These are phyloP conservation scores for Piliocolobus tephrosceles DNA, from an alignment of 2,113 vertebrate species.

Conservation along the genomic window DNA sequence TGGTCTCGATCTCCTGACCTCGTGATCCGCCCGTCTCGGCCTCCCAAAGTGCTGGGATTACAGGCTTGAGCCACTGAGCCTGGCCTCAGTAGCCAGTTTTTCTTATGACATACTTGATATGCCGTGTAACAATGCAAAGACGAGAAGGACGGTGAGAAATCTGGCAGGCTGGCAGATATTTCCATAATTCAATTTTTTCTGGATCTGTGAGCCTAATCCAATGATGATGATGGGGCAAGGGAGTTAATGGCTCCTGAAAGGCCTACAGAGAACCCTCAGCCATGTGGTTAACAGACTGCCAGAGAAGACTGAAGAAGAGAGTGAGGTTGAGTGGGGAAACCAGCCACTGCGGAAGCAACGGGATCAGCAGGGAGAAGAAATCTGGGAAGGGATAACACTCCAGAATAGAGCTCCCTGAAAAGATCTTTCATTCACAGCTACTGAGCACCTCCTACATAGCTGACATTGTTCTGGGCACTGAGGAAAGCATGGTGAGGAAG, in stretches of 20 bases:
- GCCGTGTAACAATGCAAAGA: neutral
- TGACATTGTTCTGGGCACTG: neutral
- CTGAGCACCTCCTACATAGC: neutral
- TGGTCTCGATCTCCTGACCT: too few relatives aligned
- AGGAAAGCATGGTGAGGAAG: neutral
- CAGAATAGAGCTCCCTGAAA: neutral
- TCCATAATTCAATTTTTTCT: neutral
- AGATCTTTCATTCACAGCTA: neutral
- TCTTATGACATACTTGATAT: neutral
- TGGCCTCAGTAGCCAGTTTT: neutral
- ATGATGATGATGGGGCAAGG: neutral
- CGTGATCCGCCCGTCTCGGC: too few relatives aligned
- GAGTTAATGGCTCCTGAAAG: neutral
- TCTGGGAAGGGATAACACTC: neutral
- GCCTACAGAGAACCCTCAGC: neutral
- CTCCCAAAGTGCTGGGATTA: too few relatives aligned
- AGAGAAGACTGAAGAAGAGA: neutral
- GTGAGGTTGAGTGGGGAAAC: neutral
- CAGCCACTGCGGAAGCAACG: neutral
- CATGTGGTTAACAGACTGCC: neutral
- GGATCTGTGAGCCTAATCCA: neutral
- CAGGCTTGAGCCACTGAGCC: too few relatives aligned
- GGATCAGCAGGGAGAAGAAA: neutral
- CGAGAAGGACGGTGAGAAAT: neutral
- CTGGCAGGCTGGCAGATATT: neutral